phyloP scores from a whole-genome alignment of 2,888 invertebrate genomes.

The Dysmachus trigonus region DNA sequence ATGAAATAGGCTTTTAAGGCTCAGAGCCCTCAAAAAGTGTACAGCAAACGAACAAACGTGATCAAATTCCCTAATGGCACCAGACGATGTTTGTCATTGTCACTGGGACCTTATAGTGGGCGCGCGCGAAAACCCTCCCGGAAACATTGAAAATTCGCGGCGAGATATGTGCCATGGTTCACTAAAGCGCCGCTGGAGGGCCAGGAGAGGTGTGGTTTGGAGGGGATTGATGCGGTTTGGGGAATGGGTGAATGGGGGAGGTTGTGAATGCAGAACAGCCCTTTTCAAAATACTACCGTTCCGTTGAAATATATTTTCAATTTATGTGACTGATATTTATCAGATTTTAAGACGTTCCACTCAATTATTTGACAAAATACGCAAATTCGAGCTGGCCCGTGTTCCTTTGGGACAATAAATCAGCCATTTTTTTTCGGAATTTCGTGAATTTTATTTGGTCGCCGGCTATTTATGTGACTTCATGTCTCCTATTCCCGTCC shows the following conservation, averaged over 20 bases:
- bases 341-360: conserved; percentile 42
- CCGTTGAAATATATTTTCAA: conserved; percentile 41
- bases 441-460: conserved; percentile 29
- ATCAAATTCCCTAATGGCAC: conserved; percentile 45
- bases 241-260: too few species aligned
- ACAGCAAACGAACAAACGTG: conserved; percentile 46
- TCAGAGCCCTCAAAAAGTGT: conserved; percentile 17
- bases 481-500: neutral
- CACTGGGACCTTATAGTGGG: conserved; percentile 6
- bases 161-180: neutral
- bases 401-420: neutral
- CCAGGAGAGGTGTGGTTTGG: neutral
- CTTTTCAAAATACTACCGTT: neutral
- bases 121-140: neutral
- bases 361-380: conserved; percentile 44
- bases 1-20: conserved; percentile 25
- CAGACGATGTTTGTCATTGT: conserved; percentile 46
- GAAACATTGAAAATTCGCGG: conserved; percentile 6
- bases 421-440: conserved; percentile 18
- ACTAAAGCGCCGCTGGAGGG: neutral
- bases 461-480: conserved; percentile 23
- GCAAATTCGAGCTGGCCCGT: neutral
- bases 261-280: neutral
- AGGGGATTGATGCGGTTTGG: neutral
- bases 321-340: conserved; percentile 46